These are phyloP conservation scores for Noturus placidus DNA, from an alignment of 2,113 vertebrate species.

Conservation along the genomic window DNA sequence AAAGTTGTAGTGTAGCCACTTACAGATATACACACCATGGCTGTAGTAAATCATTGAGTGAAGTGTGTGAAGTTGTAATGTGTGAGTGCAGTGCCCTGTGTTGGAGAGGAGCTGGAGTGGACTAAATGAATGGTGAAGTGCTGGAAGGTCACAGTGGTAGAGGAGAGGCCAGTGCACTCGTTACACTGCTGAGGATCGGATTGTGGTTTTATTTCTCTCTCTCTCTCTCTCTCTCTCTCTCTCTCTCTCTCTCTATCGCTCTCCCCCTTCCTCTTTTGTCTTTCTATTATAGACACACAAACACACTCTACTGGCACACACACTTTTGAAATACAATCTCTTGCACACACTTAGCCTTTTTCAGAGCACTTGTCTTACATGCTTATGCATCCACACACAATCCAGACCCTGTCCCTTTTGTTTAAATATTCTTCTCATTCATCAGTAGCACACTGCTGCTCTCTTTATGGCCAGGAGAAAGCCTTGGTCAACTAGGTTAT, in stretches of 20 bases:
- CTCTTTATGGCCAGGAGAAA: conserved; percentile 7
- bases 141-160: conserved; percentile 39
- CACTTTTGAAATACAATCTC: neutral
- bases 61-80: conserved; percentile 29
- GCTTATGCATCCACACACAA: conserved; percentile 38
- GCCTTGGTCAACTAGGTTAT: neutral
- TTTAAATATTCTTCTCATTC: conserved; percentile 27
- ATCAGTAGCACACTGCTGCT: conserved; percentile 25
- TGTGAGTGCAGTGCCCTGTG: conserved; percentile 35
- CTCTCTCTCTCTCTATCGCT: too few species aligned
- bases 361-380: conserved; percentile 15
- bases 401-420: conserved; percentile 5
- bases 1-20: conserved; percentile 4
- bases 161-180: conserved; percentile 28
- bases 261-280: conserved; percentile 43
- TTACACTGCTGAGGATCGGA: conserved; percentile 30
- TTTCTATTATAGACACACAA: conserved; percentile 26
- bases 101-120: conserved; percentile 46
- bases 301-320: conserved; percentile 19
- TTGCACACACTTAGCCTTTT: conserved; percentile 17
- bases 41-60: conserved; percentile 38
- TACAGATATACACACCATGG: conserved; percentile 10
- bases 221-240: neutral
- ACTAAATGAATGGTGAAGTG: conserved; percentile 47
- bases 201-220: conserved; percentile 39